A percentile compares a stretch with the other conserved stretches of the same genome.
Conservation (phyloP, 2,888 invertebrate species). For the Chrysolina oricalcia region DNA sequence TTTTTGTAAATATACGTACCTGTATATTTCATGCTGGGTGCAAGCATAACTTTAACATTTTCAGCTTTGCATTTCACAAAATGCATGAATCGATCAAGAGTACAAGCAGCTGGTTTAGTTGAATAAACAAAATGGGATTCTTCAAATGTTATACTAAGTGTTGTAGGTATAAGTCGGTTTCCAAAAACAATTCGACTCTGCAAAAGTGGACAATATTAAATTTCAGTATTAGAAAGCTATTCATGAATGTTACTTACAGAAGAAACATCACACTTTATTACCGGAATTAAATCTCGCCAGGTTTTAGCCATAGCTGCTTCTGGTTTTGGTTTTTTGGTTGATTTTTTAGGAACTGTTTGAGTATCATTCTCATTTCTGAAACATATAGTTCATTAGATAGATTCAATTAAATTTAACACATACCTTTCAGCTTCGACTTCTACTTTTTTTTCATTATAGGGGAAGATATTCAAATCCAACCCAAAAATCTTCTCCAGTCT, state of each 20-base stretch:
- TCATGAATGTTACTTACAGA: conserved; percentile 75
- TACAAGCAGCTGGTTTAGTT: conserved; percentile 94
- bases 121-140: conserved; percentile 96
- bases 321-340: conserved; percentile 74
- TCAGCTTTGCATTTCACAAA: conserved; percentile 95
- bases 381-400: neutral
- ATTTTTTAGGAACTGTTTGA: conserved; percentile 54
- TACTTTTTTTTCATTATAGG: conserved; percentile 69
- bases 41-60: conserved; percentile 95
- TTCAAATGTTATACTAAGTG: conserved; percentile 92
- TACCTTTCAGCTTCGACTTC: conserved; percentile 60
- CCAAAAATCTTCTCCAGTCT: conserved; percentile 92
- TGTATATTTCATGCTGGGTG: conserved; percentile 96
- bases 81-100: conserved; percentile 96
- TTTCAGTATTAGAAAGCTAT: conserved; percentile 22
- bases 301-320: conserved; percentile 90
- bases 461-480: conserved; percentile 84
- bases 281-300: conserved; percentile 97
- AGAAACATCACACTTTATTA: conserved; percentile 95
- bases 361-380: conserved; percentile 58
- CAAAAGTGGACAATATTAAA: conserved; percentile 55
- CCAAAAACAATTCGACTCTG: conserved; percentile 95
- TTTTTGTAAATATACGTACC: conserved; percentile 65
- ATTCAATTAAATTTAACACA: conserved; percentile 16
- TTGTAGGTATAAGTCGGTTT: conserved; percentile 94